These are phyloP conservation scores for Peromyscus californicus DNA, from an alignment of 2,113 vertebrate genomes.

Conservation along the genomic window DNA sequence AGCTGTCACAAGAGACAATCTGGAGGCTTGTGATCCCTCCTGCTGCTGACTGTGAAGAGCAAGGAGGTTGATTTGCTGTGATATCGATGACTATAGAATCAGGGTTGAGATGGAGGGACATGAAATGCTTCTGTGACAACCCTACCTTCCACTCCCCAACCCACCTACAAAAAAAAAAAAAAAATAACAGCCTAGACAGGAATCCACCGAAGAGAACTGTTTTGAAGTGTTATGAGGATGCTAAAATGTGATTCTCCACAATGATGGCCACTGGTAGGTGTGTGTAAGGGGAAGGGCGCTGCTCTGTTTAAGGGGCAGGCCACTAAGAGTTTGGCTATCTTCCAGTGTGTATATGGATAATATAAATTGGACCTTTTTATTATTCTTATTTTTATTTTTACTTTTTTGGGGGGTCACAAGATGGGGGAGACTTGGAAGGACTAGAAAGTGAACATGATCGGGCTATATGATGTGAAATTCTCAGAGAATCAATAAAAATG, in stretches of 20 bases:
- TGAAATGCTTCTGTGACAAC: no score
- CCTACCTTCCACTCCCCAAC: no score
- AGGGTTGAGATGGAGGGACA: background rate
- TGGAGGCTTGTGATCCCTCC: background rate
- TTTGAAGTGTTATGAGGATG: background rate
- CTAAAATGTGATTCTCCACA: background rate
- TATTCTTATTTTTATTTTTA: background rate
- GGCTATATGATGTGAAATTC: background rate
- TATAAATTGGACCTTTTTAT: background rate
- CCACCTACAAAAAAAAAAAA: no score
- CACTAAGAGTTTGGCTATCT: background rate
- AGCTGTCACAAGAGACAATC: background rate
- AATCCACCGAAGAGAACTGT: background rate
- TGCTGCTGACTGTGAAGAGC: background rate
- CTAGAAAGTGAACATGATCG: background rate
- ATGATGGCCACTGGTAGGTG: background rate
- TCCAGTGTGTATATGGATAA: background rate
- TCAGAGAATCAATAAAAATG: background rate
- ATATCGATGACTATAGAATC: background rate
- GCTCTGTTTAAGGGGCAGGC: background rate
- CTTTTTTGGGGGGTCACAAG: background rate
- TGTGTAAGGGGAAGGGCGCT: background rate
- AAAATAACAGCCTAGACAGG: background rate
- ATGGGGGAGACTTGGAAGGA: background rate
- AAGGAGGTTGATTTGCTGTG: background rate